Conservation (phyloP, 2,113 vertebrate species). For the Athene cunicularia region DNA sequence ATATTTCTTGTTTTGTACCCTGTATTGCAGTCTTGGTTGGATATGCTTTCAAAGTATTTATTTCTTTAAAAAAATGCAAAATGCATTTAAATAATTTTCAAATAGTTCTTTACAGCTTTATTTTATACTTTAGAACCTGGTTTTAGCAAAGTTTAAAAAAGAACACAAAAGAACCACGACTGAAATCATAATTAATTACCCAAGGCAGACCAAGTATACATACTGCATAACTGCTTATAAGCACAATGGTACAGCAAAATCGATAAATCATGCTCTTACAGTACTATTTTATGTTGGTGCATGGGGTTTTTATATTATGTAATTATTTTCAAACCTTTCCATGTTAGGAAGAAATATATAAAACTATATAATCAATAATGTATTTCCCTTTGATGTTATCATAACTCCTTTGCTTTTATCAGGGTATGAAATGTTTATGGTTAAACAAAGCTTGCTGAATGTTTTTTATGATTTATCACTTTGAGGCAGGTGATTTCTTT, state of each 20-base stretch:
- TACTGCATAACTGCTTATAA: neutral
- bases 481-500: conserved; percentile 28
- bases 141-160: neutral
- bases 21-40: neutral
- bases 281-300: neutral
- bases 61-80: neutral
- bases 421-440: neutral
- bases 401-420: neutral
- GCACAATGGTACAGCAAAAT: neutral
- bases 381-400: conserved; percentile 4
- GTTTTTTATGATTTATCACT: conserved; percentile 51
- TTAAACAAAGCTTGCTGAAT: conserved; percentile 6
- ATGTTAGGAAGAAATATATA: neutral
- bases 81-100: neutral
- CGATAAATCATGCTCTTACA: neutral
- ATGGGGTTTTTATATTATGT: neutral
- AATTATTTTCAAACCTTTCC: neutral
- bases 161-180: neutral
- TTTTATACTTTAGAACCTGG: neutral
- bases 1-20: neutral
- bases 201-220: neutral
- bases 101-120: neutral
- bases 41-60: neutral
- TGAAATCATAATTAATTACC: neutral
- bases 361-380: conserved; percentile 31